Conservation (phyloP, 2,888 invertebrate species). For the Sericinus montela region DNA sequence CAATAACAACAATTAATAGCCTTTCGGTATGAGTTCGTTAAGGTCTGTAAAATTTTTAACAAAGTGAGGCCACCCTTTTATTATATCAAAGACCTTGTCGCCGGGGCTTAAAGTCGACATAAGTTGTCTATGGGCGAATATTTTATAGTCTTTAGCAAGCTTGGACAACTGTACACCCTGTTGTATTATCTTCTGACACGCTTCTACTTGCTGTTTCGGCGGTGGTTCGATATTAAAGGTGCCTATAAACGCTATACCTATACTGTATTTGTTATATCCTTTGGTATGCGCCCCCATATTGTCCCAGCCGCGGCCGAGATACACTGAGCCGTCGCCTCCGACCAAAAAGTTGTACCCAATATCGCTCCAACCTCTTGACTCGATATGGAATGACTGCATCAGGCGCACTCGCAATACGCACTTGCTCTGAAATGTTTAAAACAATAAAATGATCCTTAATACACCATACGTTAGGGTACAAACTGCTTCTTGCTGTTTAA, state of each 20-base stretch:
- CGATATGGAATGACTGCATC: conserved; percentile 85
- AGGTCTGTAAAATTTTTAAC: conserved; percentile 47
- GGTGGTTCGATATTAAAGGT: conserved; percentile 80
- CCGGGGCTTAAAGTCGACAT: conserved; percentile 85
- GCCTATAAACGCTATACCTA: conserved; percentile 86
- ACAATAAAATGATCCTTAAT: no score
- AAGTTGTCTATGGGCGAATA: conserved; percentile 84
- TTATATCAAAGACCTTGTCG: conserved; percentile 79
- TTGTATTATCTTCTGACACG: conserved; percentile 80
- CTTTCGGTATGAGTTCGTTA: conserved; percentile 40
- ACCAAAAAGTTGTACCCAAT: conserved; percentile 89
- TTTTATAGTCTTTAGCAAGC: conserved; percentile 81
- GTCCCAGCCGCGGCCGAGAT: conserved; percentile 88
- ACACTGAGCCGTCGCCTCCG: conserved; percentile 87
- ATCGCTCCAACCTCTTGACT: conserved; percentile 80
- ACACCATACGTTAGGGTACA: no score
- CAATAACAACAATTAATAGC: conserved; percentile 25
- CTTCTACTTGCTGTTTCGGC: conserved; percentile 73
- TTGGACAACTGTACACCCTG: conserved; percentile 81
- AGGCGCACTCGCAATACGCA: conserved; percentile 80
- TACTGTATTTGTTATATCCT: conserved; percentile 82
- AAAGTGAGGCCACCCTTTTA: conserved; percentile 85
- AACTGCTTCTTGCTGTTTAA: no score
- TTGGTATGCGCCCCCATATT: conserved; percentile 84
- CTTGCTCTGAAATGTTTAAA: conserved; percentile 62